A percentile compares a stretch with the other conserved stretches of the same genome.
phyloP scores from a whole-genome alignment of 2,113 vertebrate genomes.

The Thalassoma bifasciatum region DNA sequence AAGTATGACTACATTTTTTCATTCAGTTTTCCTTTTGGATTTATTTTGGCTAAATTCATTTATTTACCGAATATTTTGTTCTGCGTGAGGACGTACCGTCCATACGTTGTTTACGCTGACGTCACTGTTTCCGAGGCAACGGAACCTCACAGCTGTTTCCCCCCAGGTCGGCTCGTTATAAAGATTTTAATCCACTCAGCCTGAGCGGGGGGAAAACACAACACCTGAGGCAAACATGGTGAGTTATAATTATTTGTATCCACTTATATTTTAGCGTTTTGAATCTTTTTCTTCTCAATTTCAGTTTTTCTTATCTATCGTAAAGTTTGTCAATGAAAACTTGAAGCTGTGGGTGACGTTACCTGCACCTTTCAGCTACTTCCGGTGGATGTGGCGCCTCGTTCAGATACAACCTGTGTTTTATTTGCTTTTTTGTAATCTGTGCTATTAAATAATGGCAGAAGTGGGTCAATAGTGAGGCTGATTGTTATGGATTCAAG shows the following conservation, averaged over 20 bases:
- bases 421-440: neutral
- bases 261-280: neutral
- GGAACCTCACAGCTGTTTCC: conserved; percentile 38
- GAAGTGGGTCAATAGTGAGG: neutral
- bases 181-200: conserved; percentile 69
- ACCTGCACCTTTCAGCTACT: neutral
- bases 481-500: neutral
- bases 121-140: conserved; percentile 58
- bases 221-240: conserved; percentile 72
- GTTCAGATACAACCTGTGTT: neutral
- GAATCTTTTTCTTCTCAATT: neutral
- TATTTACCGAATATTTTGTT: too few relatives aligned
- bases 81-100: neutral
- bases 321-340: too few relatives aligned
- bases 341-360: neutral
- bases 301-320: too few relatives aligned
- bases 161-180: conserved; percentile 9
- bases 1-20: too few relatives aligned
- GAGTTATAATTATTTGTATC: conserved; percentile 50
- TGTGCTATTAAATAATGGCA: neutral
- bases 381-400: neutral
- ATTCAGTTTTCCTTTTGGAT: too few relatives aligned
- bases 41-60: too few relatives aligned
- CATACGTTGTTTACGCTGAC: conserved; percentile 57
- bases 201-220: conserved; percentile 10